These are phyloP conservation scores for Tuberolachnus salignus DNA, from an alignment of 2,888 invertebrate genomes.

Conservation along the genomic window DNA sequence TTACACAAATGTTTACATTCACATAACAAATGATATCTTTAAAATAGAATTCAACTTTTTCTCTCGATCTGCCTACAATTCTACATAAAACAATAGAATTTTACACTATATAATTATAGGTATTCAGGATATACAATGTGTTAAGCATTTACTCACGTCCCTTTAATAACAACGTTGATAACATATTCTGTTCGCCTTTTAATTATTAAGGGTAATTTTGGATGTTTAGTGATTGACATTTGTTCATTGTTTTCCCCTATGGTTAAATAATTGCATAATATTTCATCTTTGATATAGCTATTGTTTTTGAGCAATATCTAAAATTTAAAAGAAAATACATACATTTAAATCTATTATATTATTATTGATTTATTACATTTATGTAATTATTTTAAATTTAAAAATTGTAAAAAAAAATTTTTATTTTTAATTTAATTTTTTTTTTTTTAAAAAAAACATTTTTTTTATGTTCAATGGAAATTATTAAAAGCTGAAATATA, in stretches of 20 bases:
- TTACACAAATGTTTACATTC: constrained; percentile 37
- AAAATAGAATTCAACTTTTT: constrained; percentile 44
- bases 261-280: constrained; percentile 31
- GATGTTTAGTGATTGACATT: constrained; percentile 29
- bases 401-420: no score
- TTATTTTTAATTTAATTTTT: no score
- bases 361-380: no score
- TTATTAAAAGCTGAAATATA: no score
- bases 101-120: no score
- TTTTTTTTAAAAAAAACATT: no score
- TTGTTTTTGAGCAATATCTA: constrained; percentile 50
- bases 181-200: constrained; percentile 17
- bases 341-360: no score
- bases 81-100: constrained; percentile 4
- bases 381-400: no score
- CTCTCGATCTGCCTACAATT: constrained; percentile 42
- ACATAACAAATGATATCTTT: constrained; percentile 35
- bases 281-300: constrained; percentile 22
- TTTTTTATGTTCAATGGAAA: no score
- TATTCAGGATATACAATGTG: no score
- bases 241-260: constrained; percentile 30
- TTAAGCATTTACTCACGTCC: constrained; percentile 23
- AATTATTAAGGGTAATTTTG: constrained; percentile 19
- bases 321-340: background rate
- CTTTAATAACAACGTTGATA: constrained; percentile 23